These are phyloP conservation scores for Rhaphigaster nebulosa DNA, from an alignment of 2,888 invertebrate genomes.

Conservation along the genomic window DNA sequence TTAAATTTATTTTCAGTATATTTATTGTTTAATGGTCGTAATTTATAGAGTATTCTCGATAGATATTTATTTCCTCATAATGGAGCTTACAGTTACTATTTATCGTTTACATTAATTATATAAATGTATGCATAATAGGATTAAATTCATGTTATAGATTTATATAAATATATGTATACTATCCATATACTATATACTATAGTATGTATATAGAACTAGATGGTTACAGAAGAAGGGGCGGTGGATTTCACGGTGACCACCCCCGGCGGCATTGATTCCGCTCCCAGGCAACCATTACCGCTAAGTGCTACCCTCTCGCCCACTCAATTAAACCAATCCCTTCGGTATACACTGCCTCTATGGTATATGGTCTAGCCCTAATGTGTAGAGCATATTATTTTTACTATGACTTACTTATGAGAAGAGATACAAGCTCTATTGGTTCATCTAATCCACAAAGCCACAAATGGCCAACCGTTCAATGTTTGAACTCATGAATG, in stretches of 20 bases:
- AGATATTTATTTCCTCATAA: no score
- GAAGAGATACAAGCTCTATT: not conserved
- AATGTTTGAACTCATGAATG: not conserved
- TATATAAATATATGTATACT: not conserved
- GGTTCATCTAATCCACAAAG: not conserved
- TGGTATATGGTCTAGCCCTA: not conserved
- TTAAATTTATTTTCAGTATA: no score
- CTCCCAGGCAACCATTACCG: constrained; percentile 50
- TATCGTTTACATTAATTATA: not conserved
- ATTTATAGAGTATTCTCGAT: no score
- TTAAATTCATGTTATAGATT: no score
- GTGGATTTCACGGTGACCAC: constrained; percentile 53
- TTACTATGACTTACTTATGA: constrained; percentile 5
- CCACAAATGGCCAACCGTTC: not conserved
- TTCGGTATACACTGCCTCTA: constrained; percentile 16
- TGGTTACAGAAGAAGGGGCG: not conserved
- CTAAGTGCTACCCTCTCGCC: constrained; percentile 55
- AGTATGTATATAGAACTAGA: not conserved
- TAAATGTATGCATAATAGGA: no score
- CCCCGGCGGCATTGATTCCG: constrained; percentile 52
- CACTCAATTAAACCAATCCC: constrained; percentile 58
- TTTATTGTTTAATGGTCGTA: no score
- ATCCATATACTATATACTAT: not conserved
- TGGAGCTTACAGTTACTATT: not conserved
- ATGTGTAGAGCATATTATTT: not conserved